A percentile compares a stretch with the other conserved stretches of the same genome.
Evolutionary conservation across 2,888 invertebrate genomes (phyloP).

Genomic region (Brenthis hecate): DNA sequence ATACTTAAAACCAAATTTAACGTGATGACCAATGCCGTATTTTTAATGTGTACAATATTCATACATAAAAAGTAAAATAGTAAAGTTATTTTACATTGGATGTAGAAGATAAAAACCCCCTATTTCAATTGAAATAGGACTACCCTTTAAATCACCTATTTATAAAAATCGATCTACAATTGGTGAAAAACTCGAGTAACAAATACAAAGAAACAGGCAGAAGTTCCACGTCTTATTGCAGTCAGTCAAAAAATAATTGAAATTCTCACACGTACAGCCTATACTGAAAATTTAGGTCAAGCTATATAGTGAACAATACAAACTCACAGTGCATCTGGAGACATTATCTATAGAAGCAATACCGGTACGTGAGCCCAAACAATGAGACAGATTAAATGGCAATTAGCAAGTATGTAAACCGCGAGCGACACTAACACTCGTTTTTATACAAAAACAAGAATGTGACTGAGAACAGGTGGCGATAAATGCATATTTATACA

Average conservation of each 20-base stretch:
- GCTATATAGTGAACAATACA: conserved; percentile 20
- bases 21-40: too few relatives aligned
- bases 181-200: not conserved
- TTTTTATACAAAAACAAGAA: conserved; percentile 23
- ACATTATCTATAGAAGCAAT: conserved; percentile 28
- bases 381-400: conserved; percentile 30
- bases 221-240: not conserved
- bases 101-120: too few relatives aligned
- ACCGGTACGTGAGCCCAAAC: conserved; percentile 30
- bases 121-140: too few relatives aligned
- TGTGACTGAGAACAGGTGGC: conserved; percentile 33
- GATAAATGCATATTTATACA: conserved; percentile 34
- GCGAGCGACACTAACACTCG: conserved; percentile 14
- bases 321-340: conserved; percentile 34
- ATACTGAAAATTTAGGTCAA: conserved; percentile 33
- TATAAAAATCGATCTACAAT: too few relatives aligned
- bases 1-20: too few relatives aligned
- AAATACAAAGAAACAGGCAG: not conserved
- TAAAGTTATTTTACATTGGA: too few relatives aligned
- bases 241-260: not conserved
- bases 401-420: conserved; percentile 15
- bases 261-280: conserved; percentile 12
- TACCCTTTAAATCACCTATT: too few relatives aligned
- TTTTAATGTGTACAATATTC: too few relatives aligned
- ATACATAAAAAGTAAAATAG: too few relatives aligned